Conservation (phyloP, 2,797 vertebrate genomes). For the Hipposideros larvatus region DNA sequence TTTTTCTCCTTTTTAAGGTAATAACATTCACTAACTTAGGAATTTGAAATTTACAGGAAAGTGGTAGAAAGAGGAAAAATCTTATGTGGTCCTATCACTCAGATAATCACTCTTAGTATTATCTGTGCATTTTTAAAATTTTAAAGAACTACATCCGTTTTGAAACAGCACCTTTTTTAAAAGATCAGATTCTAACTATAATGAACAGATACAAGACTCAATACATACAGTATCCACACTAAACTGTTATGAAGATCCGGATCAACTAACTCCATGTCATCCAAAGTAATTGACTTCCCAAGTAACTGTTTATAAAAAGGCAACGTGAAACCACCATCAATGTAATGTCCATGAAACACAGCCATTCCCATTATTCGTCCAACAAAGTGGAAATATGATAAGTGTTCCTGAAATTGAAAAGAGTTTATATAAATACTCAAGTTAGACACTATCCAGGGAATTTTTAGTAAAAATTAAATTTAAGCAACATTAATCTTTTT, state of each 20-base stretch:
- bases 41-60: slow-evolving; percentile 45
- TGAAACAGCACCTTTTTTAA: slow-evolving; percentile 56
- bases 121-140: slow-evolving; percentile 33
- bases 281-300: slow-evolving; percentile 97
- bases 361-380: slow-evolving; percentile 99
- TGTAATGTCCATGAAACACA: slow-evolving; percentile 99
- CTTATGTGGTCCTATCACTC: not conserved
- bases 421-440: slow-evolving; percentile 27
- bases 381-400: slow-evolving; percentile 99
- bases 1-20: slow-evolving; percentile 38
- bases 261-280: slow-evolving; percentile 98
- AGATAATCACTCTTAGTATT: slow-evolving; percentile 4
- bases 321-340: slow-evolving; percentile 97
- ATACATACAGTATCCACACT: slow-evolving; percentile 98
- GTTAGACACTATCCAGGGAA: not conserved
- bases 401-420: slow-evolving; percentile 92
- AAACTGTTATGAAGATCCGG: slow-evolving; percentile 99
- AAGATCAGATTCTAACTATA: slow-evolving; percentile 46
- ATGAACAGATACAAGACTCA: not conserved
- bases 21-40: not conserved
- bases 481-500: slow-evolving; percentile 16
- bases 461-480: slow-evolving; percentile 46
- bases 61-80: not conserved
- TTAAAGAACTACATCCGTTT: slow-evolving; percentile 35
- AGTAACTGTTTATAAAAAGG: slow-evolving; percentile 99